phyloP scores from a whole-genome alignment of 37 sponge, comb jelly and placozoan species.

The Axinella damicornis region DNA sequence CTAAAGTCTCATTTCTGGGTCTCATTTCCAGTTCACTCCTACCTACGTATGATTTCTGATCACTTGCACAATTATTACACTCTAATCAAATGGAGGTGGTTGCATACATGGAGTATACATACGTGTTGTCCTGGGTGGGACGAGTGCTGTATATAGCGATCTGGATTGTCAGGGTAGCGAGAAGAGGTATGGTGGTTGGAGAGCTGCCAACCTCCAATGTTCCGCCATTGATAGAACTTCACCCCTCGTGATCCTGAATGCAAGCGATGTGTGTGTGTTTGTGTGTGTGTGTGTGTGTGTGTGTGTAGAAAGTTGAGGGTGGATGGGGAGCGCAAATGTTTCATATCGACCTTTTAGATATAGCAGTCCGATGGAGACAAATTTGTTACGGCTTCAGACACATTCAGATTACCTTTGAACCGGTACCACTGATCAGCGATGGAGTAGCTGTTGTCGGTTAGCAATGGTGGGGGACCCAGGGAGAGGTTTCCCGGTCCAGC shows the following conservation, averaged over 20 bases:
- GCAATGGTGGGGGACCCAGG: constrained; percentile 29
- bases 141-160: constrained; percentile 3
- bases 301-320: too few relatives aligned
- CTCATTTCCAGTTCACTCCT: too few relatives aligned
- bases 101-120: background rate
- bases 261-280: too few relatives aligned
- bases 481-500: constrained; percentile 43
- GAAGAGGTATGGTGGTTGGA: background rate
- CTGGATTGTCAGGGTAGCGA: constrained; percentile 52
- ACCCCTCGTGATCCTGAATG: constrained; percentile 48
- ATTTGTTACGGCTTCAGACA: too few relatives aligned
- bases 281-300: too few relatives aligned
- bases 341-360: too few relatives aligned
- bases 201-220: constrained; percentile 9
- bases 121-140: constrained; percentile 23
- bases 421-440: constrained; percentile 52
- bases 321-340: too few relatives aligned
- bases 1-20: too few relatives aligned
- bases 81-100: too few relatives aligned
- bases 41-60: too few relatives aligned
- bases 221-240: constrained; percentile 25
- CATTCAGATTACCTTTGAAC: constrained; percentile 77
- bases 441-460: constrained; percentile 15
- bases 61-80: too few relatives aligned
- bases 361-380: too few relatives aligned